phyloP scores from a whole-genome alignment of 2,113 vertebrate genomes.

The Crotophaga sulcirostris region DNA sequence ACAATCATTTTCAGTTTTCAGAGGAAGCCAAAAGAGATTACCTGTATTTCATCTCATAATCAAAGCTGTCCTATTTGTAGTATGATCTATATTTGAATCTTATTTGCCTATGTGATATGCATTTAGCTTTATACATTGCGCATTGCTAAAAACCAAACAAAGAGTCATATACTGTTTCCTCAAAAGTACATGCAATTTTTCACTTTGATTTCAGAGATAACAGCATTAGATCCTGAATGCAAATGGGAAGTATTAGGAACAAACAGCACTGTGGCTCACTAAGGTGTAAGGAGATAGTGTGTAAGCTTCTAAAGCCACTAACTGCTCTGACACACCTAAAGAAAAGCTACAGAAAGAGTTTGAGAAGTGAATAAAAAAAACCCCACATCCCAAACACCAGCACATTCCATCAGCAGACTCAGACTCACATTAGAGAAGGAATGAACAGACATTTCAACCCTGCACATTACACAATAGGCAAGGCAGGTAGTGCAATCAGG shows the following conservation, averaged over 20 bases:
- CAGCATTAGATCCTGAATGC: neutral
- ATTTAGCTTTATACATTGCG: neutral
- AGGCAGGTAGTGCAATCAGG: neutral
- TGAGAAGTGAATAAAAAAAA: neutral
- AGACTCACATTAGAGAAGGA: neutral
- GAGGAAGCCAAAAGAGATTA: neutral
- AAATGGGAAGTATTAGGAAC: neutral
- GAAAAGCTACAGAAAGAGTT: neutral
- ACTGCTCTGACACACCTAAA: neutral
- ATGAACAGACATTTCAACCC: neutral
- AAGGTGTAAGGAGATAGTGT: neutral
- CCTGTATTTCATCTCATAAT: conserved; percentile 14
- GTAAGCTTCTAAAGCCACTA: neutral
- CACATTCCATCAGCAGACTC: rapidly evolving
- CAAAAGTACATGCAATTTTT: neutral
- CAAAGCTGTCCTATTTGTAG: neutral
- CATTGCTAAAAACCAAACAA: neutral
- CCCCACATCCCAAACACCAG: neutral
- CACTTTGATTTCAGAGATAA: neutral
- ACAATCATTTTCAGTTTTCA: neutral
- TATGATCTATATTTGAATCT: neutral
- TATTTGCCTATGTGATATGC: neutral
- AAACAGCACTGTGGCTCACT: neutral
- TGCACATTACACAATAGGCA: neutral
- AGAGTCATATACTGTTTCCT: neutral